Evolutionary conservation across 2,888 invertebrate species (phyloP), one percentile per base, ranked within the genome.

Genomic region (Phania funesta): DNA sequence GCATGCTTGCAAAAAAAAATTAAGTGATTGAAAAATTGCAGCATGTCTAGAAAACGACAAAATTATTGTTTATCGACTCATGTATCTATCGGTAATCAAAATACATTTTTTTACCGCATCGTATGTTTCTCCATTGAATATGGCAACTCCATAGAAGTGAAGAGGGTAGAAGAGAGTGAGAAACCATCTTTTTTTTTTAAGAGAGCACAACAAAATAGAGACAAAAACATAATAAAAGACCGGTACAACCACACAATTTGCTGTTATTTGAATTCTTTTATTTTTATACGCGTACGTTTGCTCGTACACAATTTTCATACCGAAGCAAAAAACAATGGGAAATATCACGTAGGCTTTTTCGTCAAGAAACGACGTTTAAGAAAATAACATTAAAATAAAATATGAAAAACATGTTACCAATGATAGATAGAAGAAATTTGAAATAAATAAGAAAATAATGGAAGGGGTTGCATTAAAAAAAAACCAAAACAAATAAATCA

Each of bases 231-330:
- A 41, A 76, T 41, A 86, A 87, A 87, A 88, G 85, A 88, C 88
- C 88, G 88, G 88, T 88, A 87, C 85, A 79, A 84, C 86, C 87
- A 87, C 87, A 86, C 87, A 87, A 86, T 85, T 70, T 48, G 5
- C 41, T 44, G 20, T 20, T 5, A 8, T 32, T 50, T 38, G 3
- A 4, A 44, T 16, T 20, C 18, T 35, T 38, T 22, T 48, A 29
- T 48, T 20, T 32, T 11, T 71, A 13, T 38, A 38, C 1, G 41
- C n/a, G 20, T 44, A 32, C 24, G 13, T 35, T 18, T 32, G 20
- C 20, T 1, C 20, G 29, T 13, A 62, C 35, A 20, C 35, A n/a
- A 13, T 13, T 7, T 48, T 11, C 11, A 32, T 20, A 54, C 62
- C 83, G 74, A 65, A 58, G 22, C 26, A 71, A 38, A 84, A 79